phyloP scores from a whole-genome alignment of 2,113 vertebrate species.

The Mohoua ochrocephala region DNA sequence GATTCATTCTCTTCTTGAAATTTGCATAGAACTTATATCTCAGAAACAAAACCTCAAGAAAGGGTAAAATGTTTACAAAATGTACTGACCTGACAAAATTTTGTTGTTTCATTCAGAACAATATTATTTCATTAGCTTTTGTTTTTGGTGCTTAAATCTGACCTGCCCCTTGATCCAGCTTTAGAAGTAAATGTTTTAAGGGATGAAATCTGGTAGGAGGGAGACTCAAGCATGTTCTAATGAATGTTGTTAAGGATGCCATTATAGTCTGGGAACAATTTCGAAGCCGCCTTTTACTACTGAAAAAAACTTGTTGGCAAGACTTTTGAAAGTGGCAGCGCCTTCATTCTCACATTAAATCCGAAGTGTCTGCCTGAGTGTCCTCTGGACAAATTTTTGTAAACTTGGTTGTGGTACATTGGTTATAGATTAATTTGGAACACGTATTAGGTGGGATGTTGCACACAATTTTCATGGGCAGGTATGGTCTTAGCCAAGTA shows the following conservation, averaged over 20 bases:
- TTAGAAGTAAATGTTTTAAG: not conserved
- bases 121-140: not conserved
- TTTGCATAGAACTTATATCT: not conserved
- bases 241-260: not conserved
- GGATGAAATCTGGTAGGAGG: not conserved
- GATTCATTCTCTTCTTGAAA: not conserved
- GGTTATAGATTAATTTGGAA: not conserved
- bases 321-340: not conserved
- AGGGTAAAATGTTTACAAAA: not conserved
- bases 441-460: not conserved
- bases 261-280: not conserved
- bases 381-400: not conserved
- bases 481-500: not conserved
- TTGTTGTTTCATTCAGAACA: not conserved
- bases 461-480: not conserved
- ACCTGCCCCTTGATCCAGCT: not conserved
- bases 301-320: not conserved
- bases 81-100: not conserved
- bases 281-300: not conserved
- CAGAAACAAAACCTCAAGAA: not conserved
- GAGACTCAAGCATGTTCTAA: not conserved
- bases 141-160: not conserved
- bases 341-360: not conserved
- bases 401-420: fast-evolving
- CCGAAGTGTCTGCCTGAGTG: not conserved